phyloP scores from a whole-genome alignment of 2,113 vertebrate genomes.

The Erythrocercus mccallii region DNA sequence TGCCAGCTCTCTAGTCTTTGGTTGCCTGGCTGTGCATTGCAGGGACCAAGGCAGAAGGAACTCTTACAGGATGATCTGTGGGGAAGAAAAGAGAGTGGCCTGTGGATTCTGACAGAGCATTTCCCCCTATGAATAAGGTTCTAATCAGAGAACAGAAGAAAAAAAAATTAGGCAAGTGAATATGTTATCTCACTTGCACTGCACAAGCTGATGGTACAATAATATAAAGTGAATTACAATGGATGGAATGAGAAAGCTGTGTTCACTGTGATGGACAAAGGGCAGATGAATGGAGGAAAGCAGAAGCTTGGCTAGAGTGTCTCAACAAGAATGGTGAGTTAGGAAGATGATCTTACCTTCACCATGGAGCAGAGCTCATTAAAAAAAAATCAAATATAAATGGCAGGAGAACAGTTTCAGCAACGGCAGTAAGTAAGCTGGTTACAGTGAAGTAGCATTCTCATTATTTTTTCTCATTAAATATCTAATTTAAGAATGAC shows the following conservation, averaged over 20 bases:
- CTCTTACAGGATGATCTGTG: slow-evolving; percentile 33
- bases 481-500: not conserved
- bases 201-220: not conserved
- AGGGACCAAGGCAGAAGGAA: slow-evolving; percentile 37
- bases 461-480: not conserved
- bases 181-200: not conserved
- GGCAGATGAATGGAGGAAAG: not conserved
- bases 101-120: slow-evolving; percentile 5
- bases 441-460: not conserved
- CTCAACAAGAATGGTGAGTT: not conserved
- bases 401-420: not conserved
- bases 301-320: not conserved
- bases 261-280: not conserved
- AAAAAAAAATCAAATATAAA: not conserved
- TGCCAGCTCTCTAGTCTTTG: slow-evolving; percentile 39
- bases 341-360: not conserved
- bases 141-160: not conserved
- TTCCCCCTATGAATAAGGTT: not conserved
- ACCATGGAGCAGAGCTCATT: not conserved
- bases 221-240: not conserved
- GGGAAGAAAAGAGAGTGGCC: not conserved
- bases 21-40: slow-evolving; percentile 36
- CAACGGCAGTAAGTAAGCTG: not conserved
- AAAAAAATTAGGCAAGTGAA: not conserved
- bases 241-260: not conserved